These are phyloP conservation scores for Parasteatoda lunata DNA, from an alignment of 2,888 invertebrate species.

Conservation along the genomic window DNA sequence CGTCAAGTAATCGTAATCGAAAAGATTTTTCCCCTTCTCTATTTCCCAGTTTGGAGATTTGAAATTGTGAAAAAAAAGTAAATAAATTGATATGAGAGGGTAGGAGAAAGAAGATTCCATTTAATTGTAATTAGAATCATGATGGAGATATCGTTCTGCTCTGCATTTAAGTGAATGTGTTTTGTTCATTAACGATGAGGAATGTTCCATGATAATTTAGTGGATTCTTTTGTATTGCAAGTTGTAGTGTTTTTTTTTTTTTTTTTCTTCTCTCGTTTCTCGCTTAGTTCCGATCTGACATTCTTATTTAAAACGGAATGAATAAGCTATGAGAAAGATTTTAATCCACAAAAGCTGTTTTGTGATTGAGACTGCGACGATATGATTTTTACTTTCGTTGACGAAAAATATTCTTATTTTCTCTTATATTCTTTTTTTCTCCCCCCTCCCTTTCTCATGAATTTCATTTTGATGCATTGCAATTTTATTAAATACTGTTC, in stretches of 20 bases:
- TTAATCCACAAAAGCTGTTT: neutral
- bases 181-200: slow-evolving; percentile 6
- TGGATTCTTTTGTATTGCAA: neutral
- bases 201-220: neutral
- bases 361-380: neutral
- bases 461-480: too few relatives aligned
- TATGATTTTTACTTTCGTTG: too few relatives aligned
- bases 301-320: neutral
- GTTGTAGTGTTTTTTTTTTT: slow-evolving; percentile 1
- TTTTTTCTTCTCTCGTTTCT: neutral
- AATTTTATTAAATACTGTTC: too few relatives aligned
- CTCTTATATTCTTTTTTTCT: too few relatives aligned
- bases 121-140: slow-evolving; percentile 17
- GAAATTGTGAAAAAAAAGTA: neutral
- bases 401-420: too few relatives aligned
- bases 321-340: neutral
- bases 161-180: slow-evolving; percentile 10
- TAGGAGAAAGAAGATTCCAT: neutral
- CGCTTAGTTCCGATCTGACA: too few relatives aligned
- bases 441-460: too few relatives aligned
- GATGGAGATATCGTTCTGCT: neutral
- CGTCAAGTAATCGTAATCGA: slow-evolving; percentile 8
- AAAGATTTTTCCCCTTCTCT: slow-evolving; percentile 5
- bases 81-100: neutral
- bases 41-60: neutral